phyloP scores from a whole-genome alignment of 2,113 vertebrate species.

The Gnathonemus longibarbis region DNA sequence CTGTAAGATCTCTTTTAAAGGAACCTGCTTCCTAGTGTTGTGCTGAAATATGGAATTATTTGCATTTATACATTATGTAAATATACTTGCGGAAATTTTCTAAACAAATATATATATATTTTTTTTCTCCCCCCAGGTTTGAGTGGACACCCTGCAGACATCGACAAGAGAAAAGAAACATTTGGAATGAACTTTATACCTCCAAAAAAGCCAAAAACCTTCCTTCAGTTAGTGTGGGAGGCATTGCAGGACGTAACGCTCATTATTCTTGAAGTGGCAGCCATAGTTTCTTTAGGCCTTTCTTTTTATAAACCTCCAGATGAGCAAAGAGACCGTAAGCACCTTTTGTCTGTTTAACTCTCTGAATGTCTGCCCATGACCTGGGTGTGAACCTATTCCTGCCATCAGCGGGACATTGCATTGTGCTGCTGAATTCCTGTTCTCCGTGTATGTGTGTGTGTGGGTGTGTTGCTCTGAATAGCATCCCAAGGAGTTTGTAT shows the following conservation, averaged over 20 bases:
- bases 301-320: slow-evolving; percentile 97
- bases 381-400: background rate
- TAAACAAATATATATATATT: background rate
- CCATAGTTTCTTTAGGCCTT: slow-evolving; percentile 97
- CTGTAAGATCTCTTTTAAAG: background rate
- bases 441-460: background rate
- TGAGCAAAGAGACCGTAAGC: slow-evolving; percentile 78
- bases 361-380: background rate
- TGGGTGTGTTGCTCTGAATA: background rate
- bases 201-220: slow-evolving; percentile 99
- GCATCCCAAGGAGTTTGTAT: background rate
- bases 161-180: slow-evolving; percentile 87
- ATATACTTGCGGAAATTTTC: background rate
- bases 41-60: background rate
- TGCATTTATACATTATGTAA: background rate
- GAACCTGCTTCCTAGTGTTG: background rate
- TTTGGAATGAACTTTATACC: slow-evolving; percentile 98
- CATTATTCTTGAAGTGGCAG: slow-evolving; percentile 99
- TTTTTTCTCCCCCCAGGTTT: slow-evolving; percentile 67
- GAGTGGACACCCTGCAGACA: slow-evolving; percentile 88
- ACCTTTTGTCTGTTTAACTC: background rate
- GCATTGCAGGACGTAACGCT: slow-evolving; percentile 97
- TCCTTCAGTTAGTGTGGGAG: slow-evolving; percentile 99
- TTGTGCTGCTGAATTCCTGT: background rate
- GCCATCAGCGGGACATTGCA: background rate